Conservation (phyloP, 1,140 invertebrate genomes). For the Babylonia areolata region DNA sequence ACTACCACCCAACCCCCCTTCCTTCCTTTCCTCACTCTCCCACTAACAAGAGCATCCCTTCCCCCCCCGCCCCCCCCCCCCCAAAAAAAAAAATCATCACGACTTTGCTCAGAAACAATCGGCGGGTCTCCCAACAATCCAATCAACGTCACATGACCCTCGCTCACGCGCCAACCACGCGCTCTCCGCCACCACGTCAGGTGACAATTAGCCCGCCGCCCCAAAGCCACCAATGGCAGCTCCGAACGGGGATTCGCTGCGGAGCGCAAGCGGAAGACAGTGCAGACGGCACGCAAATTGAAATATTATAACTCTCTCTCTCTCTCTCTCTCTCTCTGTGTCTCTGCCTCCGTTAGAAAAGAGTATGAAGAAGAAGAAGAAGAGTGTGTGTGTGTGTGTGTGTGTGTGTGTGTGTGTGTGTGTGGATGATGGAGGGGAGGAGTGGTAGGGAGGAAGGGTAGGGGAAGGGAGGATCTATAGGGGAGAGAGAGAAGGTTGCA, state of each 20-base stretch:
- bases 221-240: not conserved
- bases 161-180: constrained; percentile 9
- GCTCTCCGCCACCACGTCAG: not conserved
- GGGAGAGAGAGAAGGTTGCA: not conserved
- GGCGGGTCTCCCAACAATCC: not conserved
- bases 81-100: not conserved
- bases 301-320: constrained; percentile 14
- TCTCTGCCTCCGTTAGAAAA: too few species aligned
- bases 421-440: too few species aligned
- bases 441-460: not conserved
- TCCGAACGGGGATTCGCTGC: not conserved
- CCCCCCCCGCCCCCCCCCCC: not conserved
- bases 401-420: too few species aligned
- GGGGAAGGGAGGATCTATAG: not conserved
- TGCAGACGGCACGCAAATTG: not conserved
- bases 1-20: too few species aligned
- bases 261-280: not conserved
- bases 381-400: too few species aligned
- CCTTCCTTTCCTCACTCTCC: too few species aligned
- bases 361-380: too few species aligned
- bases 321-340: too few species aligned
- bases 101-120: not conserved
- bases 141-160: not conserved
- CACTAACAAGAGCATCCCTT: not conserved
- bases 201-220: not conserved